Evolutionary conservation across 2,797 vertebrate genomes (phyloP), one percentile per base, ranked within the genome.

Genomic region (Botia almorhae): DNA sequence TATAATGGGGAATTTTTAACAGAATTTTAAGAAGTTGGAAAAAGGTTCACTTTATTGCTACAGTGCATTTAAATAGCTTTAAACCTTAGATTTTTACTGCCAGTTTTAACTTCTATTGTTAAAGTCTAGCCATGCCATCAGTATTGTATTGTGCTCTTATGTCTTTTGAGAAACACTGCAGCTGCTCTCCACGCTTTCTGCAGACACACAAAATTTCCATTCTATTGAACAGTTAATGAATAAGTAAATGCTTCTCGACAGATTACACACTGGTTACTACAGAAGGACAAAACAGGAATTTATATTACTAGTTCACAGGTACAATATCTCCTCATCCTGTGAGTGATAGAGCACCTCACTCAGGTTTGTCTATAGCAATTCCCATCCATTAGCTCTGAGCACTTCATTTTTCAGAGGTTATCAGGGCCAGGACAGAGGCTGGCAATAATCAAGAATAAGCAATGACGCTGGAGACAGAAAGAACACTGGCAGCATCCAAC

Each of bases 181-280:
- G 12, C 33, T n/a, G 39, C 65, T 70, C 23, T 56, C 48, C 2
- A 36, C 1, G 14, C 14, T 61, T 69, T 69, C 33, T 74, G 85
- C 84, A 87, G 85, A 85, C 73, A 87, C 88, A 80, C 72, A 68
- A 83, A 84, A 83, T 89, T 88, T 89, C 87, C 88, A 83, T 87
- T 93, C 89, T 87, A 89, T 91, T 90, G 87, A 89, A 88, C 84
- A 87, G 85, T 84, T 89, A 90, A 92, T 92, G 86, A 92, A 92
- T 92, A 91, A 92, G 91, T 91, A 76, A 84, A 80, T 13, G 16
- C 60, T 82, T 78, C 63, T 90, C 88, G 87, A 88, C 76, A 81
- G 85, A 89, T 88, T 82, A 89, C 83, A 86, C 80, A 56, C n/a
- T 81, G 82, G 79, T 86, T 81, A 74, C 87, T 88, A 84, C 84